Base-by-base conservation (phyloP, 2,797 vertebrate genomes). In the Tarsius wallacei region DNA sequence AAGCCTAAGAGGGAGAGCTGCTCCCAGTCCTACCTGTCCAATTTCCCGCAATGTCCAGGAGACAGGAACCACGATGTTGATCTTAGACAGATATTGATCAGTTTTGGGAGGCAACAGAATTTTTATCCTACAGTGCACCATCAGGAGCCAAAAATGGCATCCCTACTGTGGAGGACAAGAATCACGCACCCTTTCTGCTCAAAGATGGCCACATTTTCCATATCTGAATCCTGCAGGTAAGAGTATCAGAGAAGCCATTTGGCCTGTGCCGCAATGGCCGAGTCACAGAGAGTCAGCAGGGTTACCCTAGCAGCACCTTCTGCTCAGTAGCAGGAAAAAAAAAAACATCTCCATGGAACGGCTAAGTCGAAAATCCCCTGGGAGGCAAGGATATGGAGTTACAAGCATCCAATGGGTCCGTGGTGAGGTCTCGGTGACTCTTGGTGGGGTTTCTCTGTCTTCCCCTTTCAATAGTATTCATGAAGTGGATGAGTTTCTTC, bases 111-210 rank as follows among this genome's bases (percentile, higher is more conserved):
- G 22, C 4, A 13, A 42, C 24, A 9, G 36, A 10, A 15, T 0
- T 61, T 53, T 42, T 11, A 19, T 17, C 2, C 7, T 7, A 21
- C 28, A 0, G 0, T 7, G 11, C 10, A 5, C 8, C 31, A 4
- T 21, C 15, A 17, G 31, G 22, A 21, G 12, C 4, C 19, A 19
- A 28, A 7, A 57, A 21, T 1, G 5, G 21, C 0, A 1, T 6
- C 63, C 81, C 78, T 31, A 73, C 68, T 19, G 1, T 57, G 1
- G 15, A 71, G 33, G 28, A 33, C 64, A 9, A 42, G 1, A 4
- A 19, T 3, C 47, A 4, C 0, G 9, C 53, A 31, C 7, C 12
- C 76, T 59, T 83, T 61, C 77, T 8, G 16, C 77, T 51, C 4
- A 21, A 15, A 74, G 16, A 68, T 21, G 15, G 59, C 42, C 9